phyloP scores from a whole-genome alignment of 2,888 invertebrate species.

The Prenolepis imparis region DNA sequence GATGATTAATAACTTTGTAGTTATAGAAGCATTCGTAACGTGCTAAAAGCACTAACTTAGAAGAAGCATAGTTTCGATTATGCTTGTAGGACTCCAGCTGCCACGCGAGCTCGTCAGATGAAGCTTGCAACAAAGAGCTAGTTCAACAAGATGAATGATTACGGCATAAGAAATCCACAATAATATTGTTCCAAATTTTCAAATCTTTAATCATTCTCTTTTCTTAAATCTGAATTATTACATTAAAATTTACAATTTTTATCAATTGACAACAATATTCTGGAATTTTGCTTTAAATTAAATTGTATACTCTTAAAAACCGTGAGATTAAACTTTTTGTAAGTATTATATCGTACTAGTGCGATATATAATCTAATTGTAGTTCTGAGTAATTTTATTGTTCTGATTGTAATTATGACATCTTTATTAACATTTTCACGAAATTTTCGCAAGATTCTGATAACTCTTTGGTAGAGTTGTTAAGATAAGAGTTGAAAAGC shows the following conservation, averaged over 20 bases:
- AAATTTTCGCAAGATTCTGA: background rate
- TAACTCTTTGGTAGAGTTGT: background rate
- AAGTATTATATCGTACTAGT: too few species aligned
- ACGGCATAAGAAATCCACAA: background rate
- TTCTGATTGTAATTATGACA: too few species aligned
- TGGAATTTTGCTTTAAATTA: background rate
- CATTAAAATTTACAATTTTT: background rate
- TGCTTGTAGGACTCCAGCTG: slow-evolving; percentile 32
- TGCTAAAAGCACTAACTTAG: background rate
- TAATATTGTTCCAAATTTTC: background rate
- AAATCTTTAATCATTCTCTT: background rate
- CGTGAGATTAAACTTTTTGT: too few species aligned
- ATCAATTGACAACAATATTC: background rate
- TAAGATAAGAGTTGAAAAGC: background rate
- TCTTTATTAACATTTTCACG: background rate
- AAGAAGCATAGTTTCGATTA: slow-evolving; percentile 57
- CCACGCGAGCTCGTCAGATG: slow-evolving; percentile 46
- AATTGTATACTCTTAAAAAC: background rate
- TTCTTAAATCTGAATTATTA: background rate
- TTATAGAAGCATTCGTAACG: background rate
- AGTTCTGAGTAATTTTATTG: too few species aligned
- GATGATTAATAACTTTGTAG: background rate
- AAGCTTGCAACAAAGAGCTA: slow-evolving; percentile 29
- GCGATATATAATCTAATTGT: too few species aligned
- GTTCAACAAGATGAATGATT: slow-evolving; percentile 32